Base-by-base conservation (phyloP, 2,113 vertebrate species). In the Phalacrocorax brasilianus region DNA sequence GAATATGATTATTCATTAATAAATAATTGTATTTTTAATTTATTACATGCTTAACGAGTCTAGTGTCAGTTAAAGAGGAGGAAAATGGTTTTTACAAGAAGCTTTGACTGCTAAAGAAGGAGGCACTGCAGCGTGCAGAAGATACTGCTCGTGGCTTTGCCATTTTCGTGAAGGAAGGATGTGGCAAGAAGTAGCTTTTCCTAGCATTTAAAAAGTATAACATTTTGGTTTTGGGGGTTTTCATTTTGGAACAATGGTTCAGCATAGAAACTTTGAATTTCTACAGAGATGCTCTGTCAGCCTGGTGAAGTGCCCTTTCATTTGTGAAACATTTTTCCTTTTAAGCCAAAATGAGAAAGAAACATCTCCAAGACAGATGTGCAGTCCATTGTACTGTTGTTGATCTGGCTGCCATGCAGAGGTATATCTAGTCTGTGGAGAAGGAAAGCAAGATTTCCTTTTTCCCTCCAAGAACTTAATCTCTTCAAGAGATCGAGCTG, bases 351-450 rank as follows among this genome's bases (percentile, higher is more conserved):
- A 77, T 13, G 17, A 86, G 71, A 89, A 74, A 42, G 44, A 82
- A 93, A 32, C 22, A 30, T 77, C 50, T 59, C 42, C 68, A 81
- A 38, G 55, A 18, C 45, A 80, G 55, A 74, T 62, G 67, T 73
- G 33, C 33, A 1, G 23, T 26, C 5, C 0, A 0, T 27, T 40
- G 23, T 74, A 33, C 55, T 50, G 28, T 24, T 53, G 21, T 35
- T 67, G 75, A 35, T 50, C 61, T 79, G 75, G 13, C 58, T 88
- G 33, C 50, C 17, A 3, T 26, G 22, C 35, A 88, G 59, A 62
- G 13, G 24, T 40, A 2, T 17, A 12, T 5, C 16, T 22, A 53
- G 21, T 35, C 16, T 49, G 23, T 80, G 42, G 12, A 45, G 38
- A 62, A 76, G 38, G 15, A 6, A 8, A 49, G 33, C 14, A 45